Base-by-base conservation (phyloP, 2,113 vertebrate genomes). In the Taxidea taxus region DNA sequence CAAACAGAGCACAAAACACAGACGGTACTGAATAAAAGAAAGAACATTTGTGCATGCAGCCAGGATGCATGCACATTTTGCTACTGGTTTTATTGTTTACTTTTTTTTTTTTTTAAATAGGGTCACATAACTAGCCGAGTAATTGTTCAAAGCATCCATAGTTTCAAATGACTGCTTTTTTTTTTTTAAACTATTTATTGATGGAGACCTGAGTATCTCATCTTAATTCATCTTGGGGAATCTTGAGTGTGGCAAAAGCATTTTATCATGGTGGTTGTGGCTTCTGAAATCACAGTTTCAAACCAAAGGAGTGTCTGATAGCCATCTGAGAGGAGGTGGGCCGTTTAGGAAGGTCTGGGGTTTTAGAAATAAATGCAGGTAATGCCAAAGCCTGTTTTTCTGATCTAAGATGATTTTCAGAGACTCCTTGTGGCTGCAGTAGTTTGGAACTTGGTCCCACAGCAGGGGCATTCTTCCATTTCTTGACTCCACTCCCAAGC, bases 281-380 rank as follows among this genome's bases (percentile, higher is more conserved):
- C 20, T 95, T 95, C 89, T 95, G 37, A 92, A 95, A 83, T 49
- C 74, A 47, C 20, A 23, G 62, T 54, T 88, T 29, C 51, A 68
- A 87, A 91, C 42, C 72, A 75, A 25, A 62, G 31, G 62, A 84
- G 21, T 75, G 74, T 39, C 27, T 20, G 14, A 81, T 80, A 29
- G 3, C 25, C 80, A 54, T 34, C 23, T 70, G 58, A 49, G 42
- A 84, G 60, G 47, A 87, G 51, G 25, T 6, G 37, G 37, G 34
- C 49, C 54, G 42, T 27, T 39, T 18, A 70, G 49, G 51, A 91
- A 90, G 42, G 31, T 54, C 82, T 74, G 12, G 83, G 42, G 44
- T 81, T 87, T 44, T 29, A 60, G 66, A 56, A 72, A 56, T n/a
- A 92, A 54, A 70, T 75, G 44, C 88, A 77, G 77, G 75, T 87